Evolutionary conservation across 2,797 vertebrate genomes (phyloP), one percentile per base, ranked within the genome.

Genomic region (Melanotaenia pygmaea): DNA sequence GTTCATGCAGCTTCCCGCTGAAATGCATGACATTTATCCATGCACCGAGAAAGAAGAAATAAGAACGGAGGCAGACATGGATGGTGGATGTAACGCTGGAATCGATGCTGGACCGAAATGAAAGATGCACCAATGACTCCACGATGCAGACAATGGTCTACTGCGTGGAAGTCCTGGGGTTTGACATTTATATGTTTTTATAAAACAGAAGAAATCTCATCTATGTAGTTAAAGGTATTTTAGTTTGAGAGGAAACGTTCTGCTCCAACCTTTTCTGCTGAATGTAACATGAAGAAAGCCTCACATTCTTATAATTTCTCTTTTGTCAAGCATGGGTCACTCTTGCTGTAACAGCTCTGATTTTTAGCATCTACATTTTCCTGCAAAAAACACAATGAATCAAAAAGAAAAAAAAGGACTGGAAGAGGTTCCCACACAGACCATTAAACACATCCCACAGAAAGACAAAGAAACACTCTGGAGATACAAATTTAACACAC

Each of bases 81-180:
- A 63, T 22, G 34, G 11, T 20, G 35, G 61, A 51, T 26, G 56
- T 40, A 28, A 30, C 43, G 20, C 3, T 69, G 24, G 37, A 43
- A 37, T 77, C 72, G 51, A 78, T 66, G 66, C 0, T 37, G 34
- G 38, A 59, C 66, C 0, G 0, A 63, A 69, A 50, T 75, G 30
- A 77, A 84, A 72, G 24, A 80, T 59, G 59, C 68, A 68, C 2
- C 28, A 74, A 60, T 10, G 16, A 22, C 57, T 53, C n/a, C 35
- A 47, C 16, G 0, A 54, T 20, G 43, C 18, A 24, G 59, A 58
- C 20, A 2, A 69, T 40, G 32, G 40, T 32, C 13, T 66, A 20
- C 14, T 28, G 20, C 22, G 18, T 20, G 64, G 57, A 70, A 22
- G 60, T 70, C 37, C n/a, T 18, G 37, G n/a, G 50, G 22, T 51